phyloP scores from a whole-genome alignment of 2,113 vertebrate species.

The Phrynosoma blainvillii region DNA sequence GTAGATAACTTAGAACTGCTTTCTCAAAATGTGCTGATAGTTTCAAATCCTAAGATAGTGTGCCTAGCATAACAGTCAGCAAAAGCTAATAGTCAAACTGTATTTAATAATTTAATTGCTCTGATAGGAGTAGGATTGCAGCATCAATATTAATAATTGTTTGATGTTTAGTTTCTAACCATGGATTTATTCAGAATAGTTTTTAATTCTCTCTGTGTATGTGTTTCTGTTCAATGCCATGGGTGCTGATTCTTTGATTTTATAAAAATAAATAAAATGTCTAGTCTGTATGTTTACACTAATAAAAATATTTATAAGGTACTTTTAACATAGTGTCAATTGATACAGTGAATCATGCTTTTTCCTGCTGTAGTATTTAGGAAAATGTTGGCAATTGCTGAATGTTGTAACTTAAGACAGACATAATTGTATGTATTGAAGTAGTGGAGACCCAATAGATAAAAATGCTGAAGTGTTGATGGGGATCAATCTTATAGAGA shows the following conservation, averaged over 20 bases:
- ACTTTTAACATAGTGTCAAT: neutral
- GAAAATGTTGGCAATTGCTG: neutral
- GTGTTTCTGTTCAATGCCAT: neutral
- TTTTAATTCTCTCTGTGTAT: neutral
- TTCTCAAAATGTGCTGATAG: conserved; percentile 25
- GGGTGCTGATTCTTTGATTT: neutral
- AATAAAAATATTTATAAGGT: neutral
- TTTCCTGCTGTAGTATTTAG: neutral
- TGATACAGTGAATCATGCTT: neutral
- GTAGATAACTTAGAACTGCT: conserved; percentile 21
- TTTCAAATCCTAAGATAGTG: conserved; percentile 11
- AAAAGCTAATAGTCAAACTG: neutral
- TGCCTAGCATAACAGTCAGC: neutral
- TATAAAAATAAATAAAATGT: neutral
- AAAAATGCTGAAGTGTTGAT: neutral
- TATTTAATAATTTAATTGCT: neutral
- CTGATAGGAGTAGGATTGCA: neutral
- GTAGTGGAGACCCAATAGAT: neutral
- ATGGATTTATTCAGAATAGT: neutral
- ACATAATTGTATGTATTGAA: neutral
- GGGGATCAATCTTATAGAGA: neutral
- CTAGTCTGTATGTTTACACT: neutral
- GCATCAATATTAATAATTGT: neutral
- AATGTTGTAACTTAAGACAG: neutral
- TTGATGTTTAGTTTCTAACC: neutral